These are phyloP conservation scores for Drosophila pruinosa DNA, from an alignment of 1,140 invertebrate genomes.

Conservation along the genomic window DNA sequence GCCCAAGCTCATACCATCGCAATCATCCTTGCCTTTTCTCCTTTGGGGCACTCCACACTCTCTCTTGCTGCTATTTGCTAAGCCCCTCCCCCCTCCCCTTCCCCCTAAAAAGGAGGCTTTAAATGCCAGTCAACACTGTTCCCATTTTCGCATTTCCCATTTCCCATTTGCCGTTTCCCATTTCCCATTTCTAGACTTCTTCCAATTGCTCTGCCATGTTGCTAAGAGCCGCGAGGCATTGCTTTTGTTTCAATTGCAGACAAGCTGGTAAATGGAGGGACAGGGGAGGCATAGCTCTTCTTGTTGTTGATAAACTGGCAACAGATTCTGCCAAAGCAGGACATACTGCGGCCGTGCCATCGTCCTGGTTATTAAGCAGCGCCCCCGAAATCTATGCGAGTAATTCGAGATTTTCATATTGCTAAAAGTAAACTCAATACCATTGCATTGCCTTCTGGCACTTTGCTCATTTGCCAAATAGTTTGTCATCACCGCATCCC, in stretches of 20 bases:
- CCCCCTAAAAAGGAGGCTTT: slow-evolving; percentile 5
- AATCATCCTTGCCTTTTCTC: background rate
- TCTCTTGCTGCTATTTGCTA: slow-evolving; percentile 21
- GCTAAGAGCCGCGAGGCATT: slow-evolving; percentile 37
- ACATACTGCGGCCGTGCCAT: slow-evolving; percentile 5
- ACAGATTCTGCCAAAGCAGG: slow-evolving; percentile 16
- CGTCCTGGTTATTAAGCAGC: slow-evolving; percentile 37
- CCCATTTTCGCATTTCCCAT: background rate
- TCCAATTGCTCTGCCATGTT: slow-evolving; percentile 23
- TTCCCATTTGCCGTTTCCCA: background rate
- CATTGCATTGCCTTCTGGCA: slow-evolving; percentile 1
- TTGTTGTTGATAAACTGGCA: slow-evolving; percentile 40
- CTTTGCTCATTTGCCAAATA: slow-evolving; percentile 38
- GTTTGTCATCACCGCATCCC: background rate
- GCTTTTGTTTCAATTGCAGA: slow-evolving; percentile 45
- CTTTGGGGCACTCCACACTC: slow-evolving; percentile 26
- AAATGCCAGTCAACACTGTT: slow-evolving; percentile 22
- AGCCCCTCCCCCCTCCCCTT: background rate
- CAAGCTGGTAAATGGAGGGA: background rate
- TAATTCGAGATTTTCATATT: slow-evolving; percentile 26
- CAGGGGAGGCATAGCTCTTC: background rate
- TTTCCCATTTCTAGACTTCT: slow-evolving; percentile 15
- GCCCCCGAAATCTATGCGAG: background rate
- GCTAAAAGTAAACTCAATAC: background rate
- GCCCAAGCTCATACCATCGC: background rate